Percentiles rank a stretch among this genome's conserved stretches.
Evolutionary conservation across 2,888 invertebrate genomes (phyloP).

Genomic region (Agriopis aurantiaria): DNA sequence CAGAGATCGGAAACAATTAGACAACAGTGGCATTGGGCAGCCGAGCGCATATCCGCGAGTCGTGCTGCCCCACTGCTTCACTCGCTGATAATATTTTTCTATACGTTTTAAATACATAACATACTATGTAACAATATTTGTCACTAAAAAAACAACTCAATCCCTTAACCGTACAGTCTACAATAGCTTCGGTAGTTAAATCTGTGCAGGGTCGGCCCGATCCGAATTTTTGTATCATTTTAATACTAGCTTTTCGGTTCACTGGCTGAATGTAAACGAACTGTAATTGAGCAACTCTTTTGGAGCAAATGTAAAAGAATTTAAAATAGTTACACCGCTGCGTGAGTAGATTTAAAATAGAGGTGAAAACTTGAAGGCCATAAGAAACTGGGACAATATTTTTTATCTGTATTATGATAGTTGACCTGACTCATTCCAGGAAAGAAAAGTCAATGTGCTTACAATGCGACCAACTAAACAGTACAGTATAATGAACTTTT

Average conservation of each 20-base stretch:
- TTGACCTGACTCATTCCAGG: no score
- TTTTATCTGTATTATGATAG: neutral
- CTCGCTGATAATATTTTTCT: conserved; percentile 69
- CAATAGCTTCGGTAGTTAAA: conserved; percentile 19
- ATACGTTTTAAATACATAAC: conserved; percentile 50
- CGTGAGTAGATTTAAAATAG: conserved; percentile 11
- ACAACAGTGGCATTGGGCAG: conserved; percentile 81
- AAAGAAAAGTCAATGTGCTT: no score
- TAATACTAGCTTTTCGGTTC: conserved; percentile 54
- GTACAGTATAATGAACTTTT: no score
- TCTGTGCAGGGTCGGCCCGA: conserved; percentile 34
- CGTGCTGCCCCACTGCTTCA: conserved; percentile 74
- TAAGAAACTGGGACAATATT: neutral
- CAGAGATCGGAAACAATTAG: conserved; percentile 86
- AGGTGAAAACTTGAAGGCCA: conserved; percentile 3
- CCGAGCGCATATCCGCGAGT: conserved; percentile 81
- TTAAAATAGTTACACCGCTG: conserved; percentile 26
- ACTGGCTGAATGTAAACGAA: conserved; percentile 54
- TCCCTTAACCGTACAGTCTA: neutral
- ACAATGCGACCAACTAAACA: no score
- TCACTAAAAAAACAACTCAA: conserved; percentile 47
- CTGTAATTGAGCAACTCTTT: conserved; percentile 53
- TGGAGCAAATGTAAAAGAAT: conserved; percentile 44
- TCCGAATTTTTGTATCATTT: conserved; percentile 54
- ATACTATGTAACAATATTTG: conserved; percentile 33